Percentiles rank a stretch among this genome's conserved stretches.
Evolutionary conservation across 2,797 vertebrate genomes (phyloP).

Genomic region (Xiphophorus birchmanni): DNA sequence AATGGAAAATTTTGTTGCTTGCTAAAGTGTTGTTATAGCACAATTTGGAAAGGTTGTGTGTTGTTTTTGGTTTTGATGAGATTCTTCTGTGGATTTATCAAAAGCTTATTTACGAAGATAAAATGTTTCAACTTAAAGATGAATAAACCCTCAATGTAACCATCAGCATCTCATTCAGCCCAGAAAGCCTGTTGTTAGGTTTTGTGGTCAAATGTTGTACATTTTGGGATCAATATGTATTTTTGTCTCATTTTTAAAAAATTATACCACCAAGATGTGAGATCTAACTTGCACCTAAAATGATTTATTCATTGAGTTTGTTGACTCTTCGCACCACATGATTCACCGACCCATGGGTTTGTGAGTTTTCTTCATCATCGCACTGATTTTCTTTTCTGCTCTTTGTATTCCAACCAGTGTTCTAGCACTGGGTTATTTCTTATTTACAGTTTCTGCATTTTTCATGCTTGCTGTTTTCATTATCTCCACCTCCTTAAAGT

Average conservation of each 20-base stretch:
- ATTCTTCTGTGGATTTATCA: background rate
- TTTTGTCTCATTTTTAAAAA: background rate
- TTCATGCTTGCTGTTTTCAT: constrained; percentile 50
- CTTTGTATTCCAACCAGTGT: constrained; percentile 27
- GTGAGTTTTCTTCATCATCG: background rate
- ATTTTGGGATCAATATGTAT: background rate
- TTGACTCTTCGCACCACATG: background rate
- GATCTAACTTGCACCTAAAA: background rate
- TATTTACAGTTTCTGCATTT: constrained; percentile 43
- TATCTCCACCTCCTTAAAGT: constrained; percentile 38
- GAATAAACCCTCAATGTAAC: background rate
- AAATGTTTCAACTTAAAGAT: background rate
- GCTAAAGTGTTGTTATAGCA: background rate
- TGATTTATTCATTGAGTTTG: background rate
- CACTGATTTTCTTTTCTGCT: constrained; percentile 6
- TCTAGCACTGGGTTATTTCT: constrained; percentile 32
- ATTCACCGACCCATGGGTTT: background rate
- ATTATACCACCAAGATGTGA: background rate
- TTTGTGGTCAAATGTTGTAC: background rate
- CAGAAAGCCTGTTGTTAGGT: background rate
- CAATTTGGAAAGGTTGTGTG: background rate
- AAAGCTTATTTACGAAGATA: background rate
- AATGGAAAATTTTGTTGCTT: background rate
- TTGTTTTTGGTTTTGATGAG: background rate
- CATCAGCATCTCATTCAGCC: background rate